Percentiles rank a stretch among this genome's conserved stretches.
These are phyloP conservation scores for Coelopa pilipes DNA, from an alignment of 2,888 invertebrate species.

Conservation along the genomic window DNA sequence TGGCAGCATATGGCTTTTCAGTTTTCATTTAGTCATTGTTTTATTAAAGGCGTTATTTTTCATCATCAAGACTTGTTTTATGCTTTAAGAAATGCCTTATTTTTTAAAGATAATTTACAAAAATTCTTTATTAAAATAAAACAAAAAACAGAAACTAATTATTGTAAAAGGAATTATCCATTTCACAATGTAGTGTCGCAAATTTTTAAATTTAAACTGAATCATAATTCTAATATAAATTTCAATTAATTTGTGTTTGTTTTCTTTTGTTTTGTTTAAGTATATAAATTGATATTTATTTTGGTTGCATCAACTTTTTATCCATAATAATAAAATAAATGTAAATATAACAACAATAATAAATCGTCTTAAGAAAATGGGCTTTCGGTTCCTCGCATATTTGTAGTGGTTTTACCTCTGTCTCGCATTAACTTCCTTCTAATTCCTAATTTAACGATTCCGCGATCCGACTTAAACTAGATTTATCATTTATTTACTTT, in stretches of 20 bases:
- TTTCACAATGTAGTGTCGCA: background rate
- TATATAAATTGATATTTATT: slow-evolving; percentile 21
- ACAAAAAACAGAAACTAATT: background rate
- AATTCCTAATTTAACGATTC: slow-evolving; percentile 15
- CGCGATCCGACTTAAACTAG: slow-evolving; percentile 26
- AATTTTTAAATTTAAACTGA: background rate
- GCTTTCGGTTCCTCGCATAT: slow-evolving; percentile 2
- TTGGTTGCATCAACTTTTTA: slow-evolving; percentile 9
- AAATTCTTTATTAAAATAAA: background rate
- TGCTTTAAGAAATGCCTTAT: slow-evolving; percentile 36
- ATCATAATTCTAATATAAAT: background rate
- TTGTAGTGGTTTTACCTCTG: slow-evolving; percentile 6
- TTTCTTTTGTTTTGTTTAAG: background rate
- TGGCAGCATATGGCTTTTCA: slow-evolving; percentile 57
- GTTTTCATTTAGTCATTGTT: slow-evolving; percentile 29
- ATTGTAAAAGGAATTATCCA: background rate
- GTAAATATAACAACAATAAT: slow-evolving; percentile 28
- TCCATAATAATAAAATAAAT: slow-evolving; percentile 31
- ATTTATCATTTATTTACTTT: slow-evolving; percentile 1
- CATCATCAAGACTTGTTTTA: slow-evolving; percentile 42
- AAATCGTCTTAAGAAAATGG: slow-evolving; percentile 24
- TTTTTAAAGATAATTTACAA: slow-evolving; percentile 12
- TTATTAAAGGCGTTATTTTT: slow-evolving; percentile 36
- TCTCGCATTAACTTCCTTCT: background rate
- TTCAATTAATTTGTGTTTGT: background rate